A percentile compares a stretch with the other conserved stretches of the same genome.
These are phyloP conservation scores for Danio choprae DNA, from an alignment of 2,797 vertebrate genomes.

Conservation along the genomic window DNA sequence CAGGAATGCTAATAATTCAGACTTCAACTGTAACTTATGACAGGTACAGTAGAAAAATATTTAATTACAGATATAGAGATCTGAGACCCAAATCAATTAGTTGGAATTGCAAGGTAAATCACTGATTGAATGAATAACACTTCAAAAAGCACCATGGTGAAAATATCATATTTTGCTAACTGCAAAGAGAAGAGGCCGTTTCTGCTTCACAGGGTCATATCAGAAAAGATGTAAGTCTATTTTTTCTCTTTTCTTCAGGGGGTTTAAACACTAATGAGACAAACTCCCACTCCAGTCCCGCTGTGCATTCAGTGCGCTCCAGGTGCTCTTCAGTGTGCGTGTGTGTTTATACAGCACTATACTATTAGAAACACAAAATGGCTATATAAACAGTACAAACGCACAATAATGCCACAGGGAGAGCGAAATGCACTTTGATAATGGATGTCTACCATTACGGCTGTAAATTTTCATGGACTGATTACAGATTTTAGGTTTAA, in stretches of 20 bases:
- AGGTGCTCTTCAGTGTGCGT: conserved; percentile 14
- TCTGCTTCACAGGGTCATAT: conserved; percentile 25
- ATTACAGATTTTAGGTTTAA: conserved; percentile 4
- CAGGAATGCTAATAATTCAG: no score
- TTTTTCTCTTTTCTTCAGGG: conserved; percentile 20
- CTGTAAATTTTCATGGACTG: not conserved
- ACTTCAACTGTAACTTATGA: no score
- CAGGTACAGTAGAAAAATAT: no score
- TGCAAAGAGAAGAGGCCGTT: not conserved
- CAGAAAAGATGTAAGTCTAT: conserved; percentile 30
- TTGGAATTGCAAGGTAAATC: no score
- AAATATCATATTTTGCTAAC: not conserved
- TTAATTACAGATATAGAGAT: no score
- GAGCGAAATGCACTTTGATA: conserved; percentile 10
- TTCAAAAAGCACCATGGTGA: not conserved
- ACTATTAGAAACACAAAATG: not conserved
- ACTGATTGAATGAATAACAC: no score
- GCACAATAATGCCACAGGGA: conserved; percentile 26
- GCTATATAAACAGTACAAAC: not conserved
- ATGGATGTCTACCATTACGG: not conserved
- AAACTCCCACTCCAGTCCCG: conserved; percentile 9
- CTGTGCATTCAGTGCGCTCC: not conserved
- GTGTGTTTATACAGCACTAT: not conserved
- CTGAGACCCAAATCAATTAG: no score
- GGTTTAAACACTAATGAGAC: conserved; percentile 42